These are phyloP conservation scores for Carabus problematicus DNA, from an alignment of 2,888 invertebrate species.

Conservation along the genomic window DNA sequence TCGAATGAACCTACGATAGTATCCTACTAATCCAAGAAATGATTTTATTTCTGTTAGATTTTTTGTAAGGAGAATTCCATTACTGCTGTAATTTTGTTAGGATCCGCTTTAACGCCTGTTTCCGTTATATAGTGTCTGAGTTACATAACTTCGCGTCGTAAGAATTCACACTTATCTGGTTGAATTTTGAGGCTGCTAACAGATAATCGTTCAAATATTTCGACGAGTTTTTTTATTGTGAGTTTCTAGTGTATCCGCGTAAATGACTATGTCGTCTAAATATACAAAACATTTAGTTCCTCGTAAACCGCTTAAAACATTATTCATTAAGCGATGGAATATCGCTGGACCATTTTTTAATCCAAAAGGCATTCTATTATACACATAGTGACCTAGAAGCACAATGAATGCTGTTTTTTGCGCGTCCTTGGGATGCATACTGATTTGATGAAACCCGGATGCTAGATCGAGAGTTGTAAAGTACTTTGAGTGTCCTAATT, in stretches of 20 bases:
- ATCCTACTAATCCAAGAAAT: conserved; percentile 48
- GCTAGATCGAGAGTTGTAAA: conserved; percentile 49
- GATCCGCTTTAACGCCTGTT: too few species aligned
- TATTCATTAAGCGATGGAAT: too few species aligned
- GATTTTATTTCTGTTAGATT: conserved; percentile 39
- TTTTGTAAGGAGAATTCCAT: conserved; percentile 44
- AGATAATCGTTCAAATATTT: conserved; percentile 46
- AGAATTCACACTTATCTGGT: conserved; percentile 45
- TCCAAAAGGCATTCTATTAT: too few species aligned
- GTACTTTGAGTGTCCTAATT: too few species aligned
- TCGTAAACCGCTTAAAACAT: too few species aligned
- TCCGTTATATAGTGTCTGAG: conserved; percentile 45
- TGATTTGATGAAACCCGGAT: conserved; percentile 46
- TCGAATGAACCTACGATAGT: too few species aligned
- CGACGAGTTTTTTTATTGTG: conserved; percentile 42
- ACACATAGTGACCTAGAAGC: conserved; percentile 43
- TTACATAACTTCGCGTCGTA: conserved; percentile 31
- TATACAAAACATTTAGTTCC: too few species aligned
- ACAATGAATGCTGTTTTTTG: conserved; percentile 46
- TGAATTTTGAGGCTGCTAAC: conserved; percentile 39
- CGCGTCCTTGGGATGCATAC: conserved; percentile 39
- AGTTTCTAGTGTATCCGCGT: too few species aligned
- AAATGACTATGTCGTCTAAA: too few species aligned
- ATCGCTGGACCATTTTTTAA: too few species aligned
- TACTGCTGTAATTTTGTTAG: conserved; percentile 45